A percentile compares a stretch with the other conserved stretches of the same genome.
phyloP scores from a whole-genome alignment of 1,140 invertebrate genomes.

The Diachasma alloeum region DNA sequence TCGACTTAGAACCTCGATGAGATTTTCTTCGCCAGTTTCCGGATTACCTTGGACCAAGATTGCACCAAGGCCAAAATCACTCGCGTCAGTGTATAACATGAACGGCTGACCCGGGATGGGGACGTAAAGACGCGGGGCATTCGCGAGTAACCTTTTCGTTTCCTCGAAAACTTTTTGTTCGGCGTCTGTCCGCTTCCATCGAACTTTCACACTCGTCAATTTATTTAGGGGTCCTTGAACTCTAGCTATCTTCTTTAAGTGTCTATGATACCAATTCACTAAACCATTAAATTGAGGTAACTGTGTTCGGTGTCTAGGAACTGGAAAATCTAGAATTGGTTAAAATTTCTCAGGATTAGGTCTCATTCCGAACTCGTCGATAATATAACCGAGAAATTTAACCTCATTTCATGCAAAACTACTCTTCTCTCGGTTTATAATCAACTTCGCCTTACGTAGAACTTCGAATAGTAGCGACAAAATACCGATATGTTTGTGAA shows the following conservation, averaged over 20 bases:
- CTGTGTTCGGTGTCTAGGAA: background rate
- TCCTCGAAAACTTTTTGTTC: conserved; percentile 40
- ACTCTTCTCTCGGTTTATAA: conserved; percentile 18
- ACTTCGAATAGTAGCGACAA: conserved; percentile 6
- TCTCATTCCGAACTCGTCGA: too few relatives aligned
- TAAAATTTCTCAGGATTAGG: too few relatives aligned
- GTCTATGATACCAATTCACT: conserved; percentile 20
- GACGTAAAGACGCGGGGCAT: background rate
- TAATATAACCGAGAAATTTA: too few relatives aligned
- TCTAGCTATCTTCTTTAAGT: conserved; percentile 8
- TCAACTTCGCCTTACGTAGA: conserved; percentile 10
- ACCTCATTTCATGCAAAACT: too few relatives aligned
- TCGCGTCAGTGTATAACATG: background rate
- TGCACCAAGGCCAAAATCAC: conserved; percentile 11
- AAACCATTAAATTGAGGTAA: conserved; percentile 18
- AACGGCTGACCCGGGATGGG: background rate
- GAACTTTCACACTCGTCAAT: conserved; percentile 14
- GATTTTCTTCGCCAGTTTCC: too few relatives aligned
- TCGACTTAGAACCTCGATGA: too few relatives aligned
- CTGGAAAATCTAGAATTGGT: too few relatives aligned
- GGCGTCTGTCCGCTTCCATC: conserved; percentile 33
- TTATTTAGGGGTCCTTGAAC: conserved; percentile 14
- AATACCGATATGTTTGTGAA: conserved; percentile 22
- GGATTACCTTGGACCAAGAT: conserved; percentile 42
- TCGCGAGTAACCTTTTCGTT: background rate